Conservation (phyloP, 37 sponge, comb jelly and placozoan species). For the Oscarella lobularis region DNA sequence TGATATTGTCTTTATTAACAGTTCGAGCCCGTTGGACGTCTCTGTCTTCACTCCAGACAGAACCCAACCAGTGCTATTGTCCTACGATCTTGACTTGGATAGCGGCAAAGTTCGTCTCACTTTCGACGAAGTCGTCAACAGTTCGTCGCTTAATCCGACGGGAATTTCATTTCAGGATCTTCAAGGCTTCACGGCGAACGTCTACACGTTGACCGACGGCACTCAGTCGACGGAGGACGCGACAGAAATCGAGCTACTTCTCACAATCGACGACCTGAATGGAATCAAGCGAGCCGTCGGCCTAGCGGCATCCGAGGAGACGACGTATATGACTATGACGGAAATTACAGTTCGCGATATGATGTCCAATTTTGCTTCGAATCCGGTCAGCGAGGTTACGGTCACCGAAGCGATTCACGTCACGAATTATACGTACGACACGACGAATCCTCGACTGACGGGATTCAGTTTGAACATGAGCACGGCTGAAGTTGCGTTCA, state of each 20-base stretch:
- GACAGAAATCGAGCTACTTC: constrained; percentile 16
- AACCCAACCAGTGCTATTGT: constrained; percentile 36
- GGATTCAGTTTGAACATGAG: constrained; percentile 39
- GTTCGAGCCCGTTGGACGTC: constrained; percentile 26
- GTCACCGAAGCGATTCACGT: constrained; percentile 25
- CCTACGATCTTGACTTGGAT: constrained; percentile 37
- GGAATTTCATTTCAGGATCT: constrained; percentile 13
- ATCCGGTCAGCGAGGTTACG: constrained; percentile 28
- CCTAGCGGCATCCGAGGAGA: constrained; percentile 21
- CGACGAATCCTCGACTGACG: constrained; percentile 31
- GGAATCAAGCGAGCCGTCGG: constrained; percentile 22
- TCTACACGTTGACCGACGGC: constrained; percentile 33
- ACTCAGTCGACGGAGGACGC: constrained; percentile 13
- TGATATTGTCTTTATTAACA: constrained; percentile 54
- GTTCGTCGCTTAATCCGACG: constrained; percentile 17
- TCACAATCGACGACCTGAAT: constrained; percentile 49
- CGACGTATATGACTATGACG: constrained; percentile 38
- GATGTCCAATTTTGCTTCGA: constrained; percentile 28
- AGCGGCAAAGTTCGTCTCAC: constrained; percentile 13
- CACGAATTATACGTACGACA: constrained; percentile 47
- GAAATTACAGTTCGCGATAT: constrained; percentile 44
- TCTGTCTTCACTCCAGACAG: constrained; percentile 40
- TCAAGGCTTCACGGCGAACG: constrained; percentile 18
- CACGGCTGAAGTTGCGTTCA: constrained; percentile 30
- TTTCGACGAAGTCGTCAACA: constrained; percentile 45